Base-by-base conservation (phyloP, 2,888 invertebrate genomes). In the Conchocele bisecta region DNA sequence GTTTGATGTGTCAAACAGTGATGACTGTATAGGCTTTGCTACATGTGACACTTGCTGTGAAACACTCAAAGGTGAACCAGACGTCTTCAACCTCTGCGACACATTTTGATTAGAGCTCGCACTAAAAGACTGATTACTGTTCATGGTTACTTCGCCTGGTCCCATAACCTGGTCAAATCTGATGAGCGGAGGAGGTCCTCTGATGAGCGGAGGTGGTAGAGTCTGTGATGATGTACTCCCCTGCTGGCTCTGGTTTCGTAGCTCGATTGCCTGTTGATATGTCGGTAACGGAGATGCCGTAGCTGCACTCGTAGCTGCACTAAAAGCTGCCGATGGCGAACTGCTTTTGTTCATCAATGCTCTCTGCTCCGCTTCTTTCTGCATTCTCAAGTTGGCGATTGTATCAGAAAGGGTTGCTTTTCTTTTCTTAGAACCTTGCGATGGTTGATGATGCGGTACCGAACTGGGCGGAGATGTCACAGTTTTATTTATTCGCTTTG, bases 141-240 rank as follows among this genome's bases (percentile, higher is more conserved):
- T 31, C 42, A 33, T 4, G 51, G 24, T 41, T 22, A 20, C 11
- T 9, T 13, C 13, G 24, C 31, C 31, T 56, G 51, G 50, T n/a
- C 51, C 20, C 17, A 48, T 58, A 11, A 74, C 29, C 28, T 72
- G 76, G 50, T 73, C 69, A 46, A 75, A 81, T 39, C 77, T 39
- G 22, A 83, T 79, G 0, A 81, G 48, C 37, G 81, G 83, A 17
- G 83, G 83, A 9, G 83, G 81, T 35, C 67, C 81, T 37, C 83
- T 72, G 63, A 83, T 72, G n/a, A 83, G 57, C 7, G 83, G 79
- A 20, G 83, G 83, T 26, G 81, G 83, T 28, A 13, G n/a, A n/a
- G n/a, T n/a, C 44, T 41, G n/a, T 39, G 28, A 20, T 41, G 22
- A 37, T 50, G 31, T 46, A 33, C 9, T n/a, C n/a, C n/a, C n/a